Conservation (phyloP, 2,797 vertebrate genomes). For the Dromococcyx pavoninus region DNA sequence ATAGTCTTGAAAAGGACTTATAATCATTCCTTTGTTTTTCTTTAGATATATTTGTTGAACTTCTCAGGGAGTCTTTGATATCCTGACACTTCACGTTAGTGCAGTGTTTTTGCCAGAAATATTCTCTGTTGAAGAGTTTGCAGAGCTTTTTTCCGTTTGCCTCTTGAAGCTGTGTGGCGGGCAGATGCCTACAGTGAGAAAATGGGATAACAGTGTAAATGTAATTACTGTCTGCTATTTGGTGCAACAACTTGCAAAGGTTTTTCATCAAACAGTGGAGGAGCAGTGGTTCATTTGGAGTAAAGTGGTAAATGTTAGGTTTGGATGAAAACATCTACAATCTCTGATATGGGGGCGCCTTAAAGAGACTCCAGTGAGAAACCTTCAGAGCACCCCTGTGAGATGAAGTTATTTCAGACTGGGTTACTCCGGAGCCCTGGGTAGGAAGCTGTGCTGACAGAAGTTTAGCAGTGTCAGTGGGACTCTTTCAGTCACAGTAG, state of each 20-base stretch:
- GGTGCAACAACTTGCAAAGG: background rate
- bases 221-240: conserved; percentile 22
- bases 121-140: conserved; percentile 43
- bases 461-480: background rate
- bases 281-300: background rate
- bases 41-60: conserved; percentile 55
- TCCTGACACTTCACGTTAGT: conserved; percentile 41
- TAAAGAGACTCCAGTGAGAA: background rate
- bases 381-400: background rate
- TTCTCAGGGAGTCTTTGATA: conserved; percentile 70
- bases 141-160: conserved; percentile 33
- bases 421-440: background rate
- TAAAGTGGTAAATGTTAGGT: background rate
- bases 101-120: conserved; percentile 56
- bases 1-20: conserved; percentile 40
- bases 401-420: background rate
- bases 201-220: conserved; percentile 31
- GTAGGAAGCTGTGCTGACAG: background rate
- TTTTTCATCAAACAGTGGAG: background rate
- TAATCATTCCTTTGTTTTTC: conserved; percentile 47
- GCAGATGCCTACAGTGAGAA: conserved; percentile 32
- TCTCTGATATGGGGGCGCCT: background rate
- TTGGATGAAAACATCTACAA: background rate
- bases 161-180: conserved; percentile 33
- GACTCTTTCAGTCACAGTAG: background rate